A percentile compares a stretch with the other conserved stretches of the same genome.
Conservation (phyloP, 1,140 invertebrate species). For the Lineus longissimus region DNA sequence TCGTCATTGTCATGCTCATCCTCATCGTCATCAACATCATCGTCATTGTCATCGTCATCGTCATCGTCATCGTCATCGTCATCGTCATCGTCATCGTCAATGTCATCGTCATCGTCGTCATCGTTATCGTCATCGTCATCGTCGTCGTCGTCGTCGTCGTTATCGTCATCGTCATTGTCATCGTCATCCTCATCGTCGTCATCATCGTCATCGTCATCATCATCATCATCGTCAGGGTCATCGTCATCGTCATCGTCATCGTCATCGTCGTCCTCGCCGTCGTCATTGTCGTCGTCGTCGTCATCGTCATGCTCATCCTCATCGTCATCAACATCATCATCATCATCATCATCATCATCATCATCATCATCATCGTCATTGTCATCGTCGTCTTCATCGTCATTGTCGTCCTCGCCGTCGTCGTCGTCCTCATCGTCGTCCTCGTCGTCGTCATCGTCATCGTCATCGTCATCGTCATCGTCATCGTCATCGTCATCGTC, state of each 20-base stretch:
- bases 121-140: slow-evolving; percentile 14
- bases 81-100: background rate
- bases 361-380: slow-evolving; percentile 17
- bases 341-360: slow-evolving; percentile 15
- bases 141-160: slow-evolving; percentile 12
- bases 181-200: slow-evolving; percentile 12
- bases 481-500: background rate
- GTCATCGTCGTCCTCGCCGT: slow-evolving; percentile 14
- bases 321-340: slow-evolving; percentile 8
- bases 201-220: no score
- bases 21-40: no score
- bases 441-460: no score
- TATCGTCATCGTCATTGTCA: slow-evolving; percentile 11
- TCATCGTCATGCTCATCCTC: no score
- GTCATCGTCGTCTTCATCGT: slow-evolving; percentile 2
- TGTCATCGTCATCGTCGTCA: slow-evolving; percentile 5
- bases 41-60: slow-evolving; percentile 15
- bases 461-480: background rate
- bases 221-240: no score
- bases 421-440: no score
- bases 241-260: slow-evolving; percentile 11
- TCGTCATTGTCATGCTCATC: no score
- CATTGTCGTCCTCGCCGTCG: background rate
- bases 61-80: background rate
- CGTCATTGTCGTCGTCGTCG: slow-evolving; percentile 11